Evolutionary conservation across 2,888 invertebrate species (phyloP).

Genomic region (Asteroscopus sphinx): DNA sequence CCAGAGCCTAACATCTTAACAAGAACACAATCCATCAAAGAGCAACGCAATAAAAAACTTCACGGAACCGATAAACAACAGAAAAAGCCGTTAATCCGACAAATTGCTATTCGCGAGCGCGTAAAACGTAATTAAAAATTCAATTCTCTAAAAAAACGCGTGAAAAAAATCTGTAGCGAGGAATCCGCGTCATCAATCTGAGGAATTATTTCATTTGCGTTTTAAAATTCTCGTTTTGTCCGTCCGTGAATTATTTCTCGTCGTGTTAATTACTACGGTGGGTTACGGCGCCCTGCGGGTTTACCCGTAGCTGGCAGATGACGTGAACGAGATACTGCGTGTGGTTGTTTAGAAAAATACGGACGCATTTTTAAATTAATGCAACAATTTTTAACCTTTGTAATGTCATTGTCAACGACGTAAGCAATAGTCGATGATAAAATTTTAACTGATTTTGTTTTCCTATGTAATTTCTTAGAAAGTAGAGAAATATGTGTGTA

Average conservation of each 20-base stretch:
- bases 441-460: too few relatives aligned
- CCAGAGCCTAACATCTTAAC: constrained; percentile 22
- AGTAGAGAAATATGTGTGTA: too few relatives aligned
- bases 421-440: too few relatives aligned
- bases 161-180: constrained; percentile 75
- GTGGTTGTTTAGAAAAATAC: constrained; percentile 1
- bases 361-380: background rate
- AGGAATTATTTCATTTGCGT: constrained; percentile 89
- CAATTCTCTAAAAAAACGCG: constrained; percentile 76
- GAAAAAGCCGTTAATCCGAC: constrained; percentile 82
- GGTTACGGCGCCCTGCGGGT: constrained; percentile 79
- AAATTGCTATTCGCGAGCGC: constrained; percentile 86
- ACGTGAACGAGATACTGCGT: constrained; percentile 18
- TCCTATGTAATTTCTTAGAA: too few relatives aligned
- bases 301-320: constrained; percentile 52
- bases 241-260: constrained; percentile 85
- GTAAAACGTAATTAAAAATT: constrained; percentile 89
- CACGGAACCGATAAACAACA: constrained; percentile 63
- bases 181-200: constrained; percentile 87
- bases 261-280: constrained; percentile 82
- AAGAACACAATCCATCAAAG: constrained; percentile 57
- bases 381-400: background rate
- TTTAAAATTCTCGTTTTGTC: constrained; percentile 89
- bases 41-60: constrained; percentile 61
- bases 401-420: too few relatives aligned